Evolutionary conservation across 2,113 vertebrate species (phyloP).

Genomic region (Cebus imitator): DNA sequence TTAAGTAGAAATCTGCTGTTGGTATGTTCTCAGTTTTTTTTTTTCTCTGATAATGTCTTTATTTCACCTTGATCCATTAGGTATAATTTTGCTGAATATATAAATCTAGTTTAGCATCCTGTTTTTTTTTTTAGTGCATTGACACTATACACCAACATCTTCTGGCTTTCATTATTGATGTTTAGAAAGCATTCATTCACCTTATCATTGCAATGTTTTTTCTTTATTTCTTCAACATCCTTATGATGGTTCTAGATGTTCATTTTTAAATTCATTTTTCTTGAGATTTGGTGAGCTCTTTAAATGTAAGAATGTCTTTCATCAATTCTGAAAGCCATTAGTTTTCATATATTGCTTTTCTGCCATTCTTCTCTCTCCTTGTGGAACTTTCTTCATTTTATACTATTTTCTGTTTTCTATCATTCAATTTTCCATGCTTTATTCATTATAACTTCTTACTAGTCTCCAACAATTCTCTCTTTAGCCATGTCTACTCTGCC

Average conservation of each 20-base stretch:
- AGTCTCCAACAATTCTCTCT: background rate
- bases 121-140: background rate
- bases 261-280: background rate
- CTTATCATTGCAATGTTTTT: background rate
- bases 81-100: background rate
- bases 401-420: background rate
- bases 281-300: background rate
- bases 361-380: conserved; percentile 10
- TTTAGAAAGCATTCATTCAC: background rate
- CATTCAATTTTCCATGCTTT: background rate
- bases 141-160: background rate
- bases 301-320: background rate
- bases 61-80: background rate
- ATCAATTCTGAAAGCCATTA: background rate
- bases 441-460: background rate
- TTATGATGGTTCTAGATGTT: background rate
- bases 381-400: background rate
- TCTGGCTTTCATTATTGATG: background rate
- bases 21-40: background rate
- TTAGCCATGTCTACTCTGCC: background rate
- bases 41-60: background rate
- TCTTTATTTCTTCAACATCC: background rate
- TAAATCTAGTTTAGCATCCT: background rate
- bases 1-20: background rate
- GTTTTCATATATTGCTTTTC: conserved; percentile 14